Base-by-base conservation (phyloP, 2,797 vertebrate genomes). In the Atherinosoma microstoma region DNA sequence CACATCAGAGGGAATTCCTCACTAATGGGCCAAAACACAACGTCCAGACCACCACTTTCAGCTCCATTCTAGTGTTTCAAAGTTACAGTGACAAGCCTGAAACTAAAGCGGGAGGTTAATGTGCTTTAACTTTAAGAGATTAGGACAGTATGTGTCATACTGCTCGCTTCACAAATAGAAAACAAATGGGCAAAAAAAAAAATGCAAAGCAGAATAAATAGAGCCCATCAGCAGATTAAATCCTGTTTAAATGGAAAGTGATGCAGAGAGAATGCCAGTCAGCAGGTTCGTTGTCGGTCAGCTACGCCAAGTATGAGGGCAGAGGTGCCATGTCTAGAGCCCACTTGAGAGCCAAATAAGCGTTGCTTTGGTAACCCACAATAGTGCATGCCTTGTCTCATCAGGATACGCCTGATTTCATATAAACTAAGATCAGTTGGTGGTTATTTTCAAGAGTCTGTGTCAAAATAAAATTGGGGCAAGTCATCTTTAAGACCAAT, bases 361-460 rank as follows among this genome's bases (percentile, higher is more conserved):
- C n/a, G 87, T 94, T 93, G 83, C 93, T 87, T 86, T 88, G 91
- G 93, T 78, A 78, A 94, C 82, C 70, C 79, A 93, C 88, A 93
- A 89, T 82, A 75, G 72, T 82, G 70, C 27, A 38, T 83, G 85
- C 70, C 89, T 91, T 87, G 80, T 89, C 79, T 75, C 78, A 93
- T 95, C 86, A 90, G 70, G 83, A 73, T 83, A 91, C 13, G 87
- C 86, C 85, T 93, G 86, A 78, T 86, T 94, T 93, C 85, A 94
- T 86, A 89, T 58, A 74, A 76, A 89, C 81, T 70, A 82, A 87
- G 69, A 79, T 61, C 85, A 79, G 83, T 49, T 42, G 68, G 73
- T 70, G 82, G 73, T 64, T 86, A 70, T 78, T 75, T 72, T 73
- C 42, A 58, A 67, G 67, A 56, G 67, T 75, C 53, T 78, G 49